phyloP scores from a whole-genome alignment of 2,797 vertebrate genomes.

The Synaphobranchus kaupii region DNA sequence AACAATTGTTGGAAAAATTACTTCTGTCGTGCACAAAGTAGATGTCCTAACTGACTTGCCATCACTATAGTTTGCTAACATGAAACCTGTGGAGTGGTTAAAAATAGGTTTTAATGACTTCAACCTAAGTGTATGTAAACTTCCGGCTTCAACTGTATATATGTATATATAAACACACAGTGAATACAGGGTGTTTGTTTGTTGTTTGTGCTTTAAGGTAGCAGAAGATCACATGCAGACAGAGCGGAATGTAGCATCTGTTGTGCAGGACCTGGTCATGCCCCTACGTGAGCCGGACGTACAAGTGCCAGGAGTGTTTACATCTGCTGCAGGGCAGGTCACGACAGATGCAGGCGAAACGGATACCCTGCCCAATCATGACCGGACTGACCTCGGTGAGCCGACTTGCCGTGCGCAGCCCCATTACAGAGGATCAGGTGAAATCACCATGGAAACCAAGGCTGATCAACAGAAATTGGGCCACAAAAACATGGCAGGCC shows the following conservation, averaged over 20 bases:
- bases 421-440: slow-evolving; percentile 63
- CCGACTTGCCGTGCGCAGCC: slow-evolving; percentile 46
- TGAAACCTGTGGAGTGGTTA: no score
- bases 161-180: no score
- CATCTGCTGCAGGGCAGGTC: slow-evolving; percentile 37
- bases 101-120: no score
- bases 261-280: slow-evolving; percentile 49
- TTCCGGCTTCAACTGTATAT: no score
- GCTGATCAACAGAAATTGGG: slow-evolving; percentile 53
- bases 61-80: no score
- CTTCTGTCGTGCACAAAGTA: no score
- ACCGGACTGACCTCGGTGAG: slow-evolving; percentile 47
- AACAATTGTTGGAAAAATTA: no score
- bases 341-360: slow-evolving; percentile 45
- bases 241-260: slow-evolving; percentile 62
- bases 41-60: no score
- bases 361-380: slow-evolving; percentile 35
- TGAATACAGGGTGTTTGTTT: slow-evolving; percentile 37
- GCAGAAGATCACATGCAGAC: slow-evolving; percentile 55
- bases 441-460: slow-evolving; percentile 51
- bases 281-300: slow-evolving; percentile 24
- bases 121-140: no score
- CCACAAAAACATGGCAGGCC: slow-evolving; percentile 41
- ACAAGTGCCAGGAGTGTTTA: slow-evolving; percentile 43
- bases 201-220: slow-evolving; percentile 67